These are phyloP conservation scores for Invenusta paracnida DNA, from an alignment of 2,888 invertebrate genomes.

Conservation along the genomic window DNA sequence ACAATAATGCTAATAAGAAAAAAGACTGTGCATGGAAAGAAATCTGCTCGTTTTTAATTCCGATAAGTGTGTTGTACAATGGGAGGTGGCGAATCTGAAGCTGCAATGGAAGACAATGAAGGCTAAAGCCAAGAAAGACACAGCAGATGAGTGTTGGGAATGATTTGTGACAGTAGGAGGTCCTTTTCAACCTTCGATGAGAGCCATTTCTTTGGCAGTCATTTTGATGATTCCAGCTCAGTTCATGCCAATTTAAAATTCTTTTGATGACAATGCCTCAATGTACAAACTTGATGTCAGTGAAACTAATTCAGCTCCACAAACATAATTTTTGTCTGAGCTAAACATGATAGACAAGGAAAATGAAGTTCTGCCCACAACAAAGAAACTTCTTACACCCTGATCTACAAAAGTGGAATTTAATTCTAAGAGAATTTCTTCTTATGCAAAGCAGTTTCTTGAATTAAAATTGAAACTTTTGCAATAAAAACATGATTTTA, in stretches of 20 bases:
- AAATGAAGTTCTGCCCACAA: not conserved
- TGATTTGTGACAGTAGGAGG: not conserved
- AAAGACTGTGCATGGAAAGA: too few species aligned
- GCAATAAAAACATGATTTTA: not conserved
- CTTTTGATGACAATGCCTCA: too few species aligned
- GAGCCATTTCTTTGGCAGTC: not conserved
- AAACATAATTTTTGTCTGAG: not conserved
- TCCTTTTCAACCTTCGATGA: not conserved
- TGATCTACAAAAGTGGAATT: not conserved
- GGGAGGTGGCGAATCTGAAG: not conserved
- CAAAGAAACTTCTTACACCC: not conserved
- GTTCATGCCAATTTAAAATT: not conserved
- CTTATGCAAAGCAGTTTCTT: not conserved
- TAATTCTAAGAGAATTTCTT: not conserved
- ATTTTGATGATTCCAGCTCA: not conserved
- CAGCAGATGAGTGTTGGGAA: not conserved
- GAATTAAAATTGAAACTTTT: not conserved
- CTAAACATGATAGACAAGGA: not conserved
- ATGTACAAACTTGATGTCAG: not conserved
- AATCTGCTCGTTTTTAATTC: not conserved
- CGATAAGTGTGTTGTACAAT: not conserved
- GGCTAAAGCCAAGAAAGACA: not conserved
- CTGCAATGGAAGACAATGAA: not conserved
- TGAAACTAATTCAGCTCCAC: not conserved
- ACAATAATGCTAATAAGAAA: conserved; percentile 4